Conservation (phyloP, 2,113 vertebrate species). For the Thunnus thynnus region DNA sequence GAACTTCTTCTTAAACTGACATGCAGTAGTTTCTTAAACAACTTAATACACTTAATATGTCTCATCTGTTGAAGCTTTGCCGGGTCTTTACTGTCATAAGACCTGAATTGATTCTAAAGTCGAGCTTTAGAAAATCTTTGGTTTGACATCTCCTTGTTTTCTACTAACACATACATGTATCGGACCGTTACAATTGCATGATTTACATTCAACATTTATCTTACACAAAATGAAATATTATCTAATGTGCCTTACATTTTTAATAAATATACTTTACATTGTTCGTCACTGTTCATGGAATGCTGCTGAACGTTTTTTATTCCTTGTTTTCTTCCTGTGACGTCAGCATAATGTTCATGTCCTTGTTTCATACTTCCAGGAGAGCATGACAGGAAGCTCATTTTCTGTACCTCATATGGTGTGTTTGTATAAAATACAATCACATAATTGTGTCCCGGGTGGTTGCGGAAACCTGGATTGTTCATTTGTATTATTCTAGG, state of each 20-base stretch:
- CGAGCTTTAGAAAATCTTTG: conserved; percentile 51
- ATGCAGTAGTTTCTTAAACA: conserved; percentile 3
- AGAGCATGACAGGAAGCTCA: conserved; percentile 36
- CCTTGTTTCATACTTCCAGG: conserved; percentile 26
- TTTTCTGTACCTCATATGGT: conserved; percentile 49
- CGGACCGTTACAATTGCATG: conserved; percentile 14
- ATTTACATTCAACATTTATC: conserved; percentile 54
- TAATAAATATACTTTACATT: conserved; percentile 76
- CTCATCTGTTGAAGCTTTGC: neutral
- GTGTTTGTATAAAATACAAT: conserved; percentile 54
- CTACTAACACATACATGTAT: conserved; percentile 1
- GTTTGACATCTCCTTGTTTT: conserved; percentile 36
- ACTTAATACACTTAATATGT: neutral
- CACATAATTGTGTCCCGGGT: conserved; percentile 55
- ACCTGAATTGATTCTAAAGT: conserved; percentile 33
- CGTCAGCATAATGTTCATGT: conserved; percentile 14
- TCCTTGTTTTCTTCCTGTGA: conserved; percentile 41
- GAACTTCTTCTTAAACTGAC: conserved; percentile 14
- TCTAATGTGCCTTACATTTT: conserved; percentile 65
- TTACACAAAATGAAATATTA: conserved; percentile 38
- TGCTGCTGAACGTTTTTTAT: conserved; percentile 42
- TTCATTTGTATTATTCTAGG: conserved; percentile 36
- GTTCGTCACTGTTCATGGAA: conserved; percentile 69
- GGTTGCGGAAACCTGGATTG: conserved; percentile 54
- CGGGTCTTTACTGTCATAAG: conserved; percentile 8